Percentiles rank a stretch among this genome's conserved stretches.
phyloP scores from a whole-genome alignment of 2,888 invertebrate genomes.

The Hirtodrosophila trivittata region DNA sequence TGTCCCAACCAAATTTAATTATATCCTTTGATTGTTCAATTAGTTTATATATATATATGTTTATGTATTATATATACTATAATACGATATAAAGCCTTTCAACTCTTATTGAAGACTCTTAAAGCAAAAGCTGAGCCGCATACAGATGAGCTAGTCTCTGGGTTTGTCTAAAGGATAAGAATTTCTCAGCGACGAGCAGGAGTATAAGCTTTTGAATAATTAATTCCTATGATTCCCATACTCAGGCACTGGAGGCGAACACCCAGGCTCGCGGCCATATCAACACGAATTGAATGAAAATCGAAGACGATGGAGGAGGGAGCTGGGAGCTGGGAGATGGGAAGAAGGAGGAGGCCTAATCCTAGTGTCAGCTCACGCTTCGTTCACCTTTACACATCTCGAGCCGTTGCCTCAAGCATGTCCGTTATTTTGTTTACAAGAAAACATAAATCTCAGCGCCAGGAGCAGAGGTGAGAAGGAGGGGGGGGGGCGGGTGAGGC shows the following conservation, averaged over 20 bases:
- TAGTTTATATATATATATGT: neutral
- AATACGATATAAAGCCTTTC: neutral
- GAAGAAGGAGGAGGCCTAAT: conserved; percentile 66
- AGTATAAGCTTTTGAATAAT: conserved; percentile 63
- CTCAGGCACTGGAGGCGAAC: conserved; percentile 3
- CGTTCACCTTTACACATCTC: conserved; percentile 39
- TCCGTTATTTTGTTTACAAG: conserved; percentile 78
- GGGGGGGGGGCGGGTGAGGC: conserved; percentile 12
- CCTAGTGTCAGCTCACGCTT: conserved; percentile 59
- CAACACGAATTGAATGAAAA: conserved; percentile 47
- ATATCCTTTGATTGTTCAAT: conserved; percentile 10
- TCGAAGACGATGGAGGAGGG: conserved; percentile 50
- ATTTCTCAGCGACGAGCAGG: neutral
- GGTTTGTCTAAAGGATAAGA: conserved; percentile 3
- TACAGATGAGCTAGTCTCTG: neutral
- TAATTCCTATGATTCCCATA: conserved; percentile 46
- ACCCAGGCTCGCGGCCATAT: conserved; percentile 33
- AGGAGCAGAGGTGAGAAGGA: conserved; percentile 15
- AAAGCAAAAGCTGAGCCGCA: conserved; percentile 2
- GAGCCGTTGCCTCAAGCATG: conserved; percentile 59
- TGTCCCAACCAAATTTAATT: too few species aligned
- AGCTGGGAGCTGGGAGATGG: neutral
- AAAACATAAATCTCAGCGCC: conserved; percentile 73
- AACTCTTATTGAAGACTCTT: neutral
- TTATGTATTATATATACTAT: too few species aligned